Evolutionary conservation across 1,140 invertebrate genomes (phyloP).

Genomic region (Lutraria rhynchaena): DNA sequence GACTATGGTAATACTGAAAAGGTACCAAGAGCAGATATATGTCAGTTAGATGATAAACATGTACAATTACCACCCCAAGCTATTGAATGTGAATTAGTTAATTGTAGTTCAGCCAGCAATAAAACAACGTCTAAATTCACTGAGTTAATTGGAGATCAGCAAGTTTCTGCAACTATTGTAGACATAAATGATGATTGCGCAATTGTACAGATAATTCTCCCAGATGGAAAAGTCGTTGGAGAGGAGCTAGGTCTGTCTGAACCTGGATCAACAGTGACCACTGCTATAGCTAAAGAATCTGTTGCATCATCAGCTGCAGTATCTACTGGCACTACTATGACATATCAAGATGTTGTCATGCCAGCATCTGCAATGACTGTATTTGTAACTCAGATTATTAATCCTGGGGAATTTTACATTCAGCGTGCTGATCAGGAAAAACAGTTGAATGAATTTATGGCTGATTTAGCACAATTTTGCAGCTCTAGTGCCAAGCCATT

Average conservation of each 20-base stretch:
- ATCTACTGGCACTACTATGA: not conserved
- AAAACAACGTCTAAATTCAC: constrained; percentile 26
- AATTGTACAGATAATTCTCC: constrained; percentile 21
- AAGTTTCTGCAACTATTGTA: constrained; percentile 10
- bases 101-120: constrained; percentile 33
- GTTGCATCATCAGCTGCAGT: not conserved
- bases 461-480: constrained; percentile 57
- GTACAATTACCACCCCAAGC: constrained; percentile 51
- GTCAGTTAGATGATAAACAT: constrained; percentile 25
- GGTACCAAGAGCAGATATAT: constrained; percentile 43
- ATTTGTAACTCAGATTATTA: constrained; percentile 66
- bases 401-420: constrained; percentile 66
- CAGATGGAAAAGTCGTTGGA: constrained; percentile 17
- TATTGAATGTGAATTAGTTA: constrained; percentile 39
- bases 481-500: not conserved
- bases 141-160: constrained; percentile 35
- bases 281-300: not conserved
- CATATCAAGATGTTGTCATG: not conserved
- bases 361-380: constrained; percentile 36
- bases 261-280: not conserved
- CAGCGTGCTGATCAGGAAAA: constrained; percentile 69
- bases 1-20: constrained; percentile 84
- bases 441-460: constrained; percentile 82
- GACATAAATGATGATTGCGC: constrained; percentile 17
- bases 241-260: constrained; percentile 37